Evolutionary conservation across 2,888 invertebrate genomes (phyloP), one percentile per base, ranked within the genome.

Genomic region (Drosophila flavopinicola): DNA sequence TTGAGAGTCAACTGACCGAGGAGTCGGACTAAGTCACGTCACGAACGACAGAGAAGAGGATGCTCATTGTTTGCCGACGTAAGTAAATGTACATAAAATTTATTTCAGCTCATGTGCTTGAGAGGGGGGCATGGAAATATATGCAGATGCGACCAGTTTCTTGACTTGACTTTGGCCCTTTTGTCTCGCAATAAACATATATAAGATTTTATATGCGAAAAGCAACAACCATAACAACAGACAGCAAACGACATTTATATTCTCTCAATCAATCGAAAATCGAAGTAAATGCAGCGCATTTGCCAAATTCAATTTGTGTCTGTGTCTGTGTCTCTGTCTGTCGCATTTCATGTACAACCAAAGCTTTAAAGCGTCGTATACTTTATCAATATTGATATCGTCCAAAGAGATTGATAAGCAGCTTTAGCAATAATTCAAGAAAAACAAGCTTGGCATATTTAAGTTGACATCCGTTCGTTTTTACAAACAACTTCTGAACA

Each of bases 71-170:
- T 83, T 83, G 85, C 83, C 64, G 73, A 80, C 75, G 86, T 83
- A 83, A 83, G 83, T 83, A 86, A 86, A 77, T 86, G 83, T 83
- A 83, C 83, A 83, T 86, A 83, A 69, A 83, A 83, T 84, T 75
- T 77, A 77, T 77, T 80, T 78, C 67, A 66, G 64, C 74, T 77
- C 64, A 69, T 77, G 69, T 73, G 68, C n/a, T 52, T 24, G 15
- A 13, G 3, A 9, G 45, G 11, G 15, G 13, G 29, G 53, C 73
- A 61, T 71, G 82, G 85, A 79, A 80, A 68, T 82, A 57, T 83
- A 80, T 80, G 80, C 80, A 80, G 85, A 80, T 80, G 80, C 75
- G 85, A 67, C 75, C 85, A 61, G 60, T 71, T 69, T 49, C 78
- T 74, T 82, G 53, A 66, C 68, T 68, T 67, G 75, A 60, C 72